A percentile compares a stretch with the other conserved stretches of the same genome.
Conservation (phyloP, 1,140 invertebrate species). For the Helicoverpa zea region DNA sequence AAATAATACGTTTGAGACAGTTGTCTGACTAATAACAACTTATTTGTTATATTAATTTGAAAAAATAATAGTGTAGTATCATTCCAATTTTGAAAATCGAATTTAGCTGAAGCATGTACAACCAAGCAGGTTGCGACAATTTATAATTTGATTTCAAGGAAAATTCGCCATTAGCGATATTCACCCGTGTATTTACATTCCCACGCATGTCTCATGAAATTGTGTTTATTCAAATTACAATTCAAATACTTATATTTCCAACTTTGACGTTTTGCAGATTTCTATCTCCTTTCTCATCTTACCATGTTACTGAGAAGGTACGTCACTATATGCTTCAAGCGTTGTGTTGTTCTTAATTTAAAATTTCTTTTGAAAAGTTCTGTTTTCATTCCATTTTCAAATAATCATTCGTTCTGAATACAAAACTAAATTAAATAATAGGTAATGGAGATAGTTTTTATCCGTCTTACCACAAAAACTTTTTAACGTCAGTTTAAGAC, state of each 20-base stretch:
- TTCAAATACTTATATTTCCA: slow-evolving; percentile 3
- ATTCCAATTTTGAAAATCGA: no score
- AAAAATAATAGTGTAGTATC: no score
- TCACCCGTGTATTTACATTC: not conserved
- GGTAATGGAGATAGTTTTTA: not conserved
- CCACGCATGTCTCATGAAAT: not conserved
- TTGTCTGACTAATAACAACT: no score
- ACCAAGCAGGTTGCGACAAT: no score
- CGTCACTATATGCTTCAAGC: not conserved
- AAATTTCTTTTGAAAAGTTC: not conserved
- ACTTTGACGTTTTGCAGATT: not conserved
- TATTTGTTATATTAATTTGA: no score
- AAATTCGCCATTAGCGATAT: not conserved
- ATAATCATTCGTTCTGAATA: no score
- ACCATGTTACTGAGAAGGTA: not conserved
- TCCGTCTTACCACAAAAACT: no score
- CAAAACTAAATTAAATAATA: no score
- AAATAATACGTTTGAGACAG: no score
- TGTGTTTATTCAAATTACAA: slow-evolving; percentile 31
- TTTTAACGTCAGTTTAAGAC: no score
- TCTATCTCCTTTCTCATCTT: not conserved
- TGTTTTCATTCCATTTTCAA: not conserved
- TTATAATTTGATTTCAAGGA: not conserved
- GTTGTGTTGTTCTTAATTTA: not conserved
- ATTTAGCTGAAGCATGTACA: no score